phyloP scores from a whole-genome alignment of 2,113 vertebrate species.

The Himantopus leucocephalus region DNA sequence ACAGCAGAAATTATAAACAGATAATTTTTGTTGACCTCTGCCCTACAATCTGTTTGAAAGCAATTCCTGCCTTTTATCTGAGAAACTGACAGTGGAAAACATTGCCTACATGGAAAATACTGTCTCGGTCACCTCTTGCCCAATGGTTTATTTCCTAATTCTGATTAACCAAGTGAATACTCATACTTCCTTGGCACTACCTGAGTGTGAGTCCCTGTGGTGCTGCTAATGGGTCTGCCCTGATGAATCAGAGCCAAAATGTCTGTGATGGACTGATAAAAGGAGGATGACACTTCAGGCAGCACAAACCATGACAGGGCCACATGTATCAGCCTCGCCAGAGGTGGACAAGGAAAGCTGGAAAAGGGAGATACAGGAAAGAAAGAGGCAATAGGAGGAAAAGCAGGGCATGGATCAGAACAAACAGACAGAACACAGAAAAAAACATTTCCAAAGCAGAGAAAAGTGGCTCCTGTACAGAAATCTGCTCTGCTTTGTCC shows the following conservation, averaged over 20 bases:
- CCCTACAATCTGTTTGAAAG: conserved; percentile 29
- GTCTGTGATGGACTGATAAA: conserved; percentile 1
- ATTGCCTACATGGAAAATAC: conserved; percentile 36
- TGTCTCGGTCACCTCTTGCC: not conserved
- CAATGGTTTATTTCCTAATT: conserved; percentile 25
- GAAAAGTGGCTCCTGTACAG: not conserved
- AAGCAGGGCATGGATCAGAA: not conserved
- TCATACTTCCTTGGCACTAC: conserved; percentile 19
- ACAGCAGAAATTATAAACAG: conserved; percentile 45
- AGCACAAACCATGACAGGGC: not conserved
- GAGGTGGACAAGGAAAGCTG: not conserved
- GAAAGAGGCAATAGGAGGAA: not conserved
- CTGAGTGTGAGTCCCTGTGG: not conserved
- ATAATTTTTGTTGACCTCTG: conserved; percentile 37
- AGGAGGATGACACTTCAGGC: not conserved
- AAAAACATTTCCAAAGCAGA: not conserved
- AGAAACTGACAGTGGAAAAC: not conserved
- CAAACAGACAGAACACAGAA: not conserved
- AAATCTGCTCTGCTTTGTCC: not conserved
- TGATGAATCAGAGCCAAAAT: not conserved
- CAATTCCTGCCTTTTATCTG: conserved; percentile 28
- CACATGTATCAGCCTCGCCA: not conserved
- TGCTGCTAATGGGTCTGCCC: not conserved
- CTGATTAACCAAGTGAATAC: not conserved
- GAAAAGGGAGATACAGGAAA: not conserved